Evolutionary conservation across 2,113 vertebrate species (phyloP), one percentile per base, ranked within the genome.

Genomic region (Sterna hirundo): DNA sequence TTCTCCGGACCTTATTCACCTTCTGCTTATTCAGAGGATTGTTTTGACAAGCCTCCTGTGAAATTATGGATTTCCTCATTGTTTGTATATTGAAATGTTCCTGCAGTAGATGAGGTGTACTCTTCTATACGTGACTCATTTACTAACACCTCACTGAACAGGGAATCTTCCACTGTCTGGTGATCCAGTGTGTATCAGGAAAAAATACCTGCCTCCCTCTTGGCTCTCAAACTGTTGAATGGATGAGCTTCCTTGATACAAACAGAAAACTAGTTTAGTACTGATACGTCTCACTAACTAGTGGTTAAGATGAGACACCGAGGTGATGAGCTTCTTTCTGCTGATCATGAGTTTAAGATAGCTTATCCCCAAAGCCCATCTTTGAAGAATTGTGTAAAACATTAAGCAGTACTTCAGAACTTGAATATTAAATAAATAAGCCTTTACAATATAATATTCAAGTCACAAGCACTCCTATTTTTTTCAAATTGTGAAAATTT

Each of bases 1-100:
- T 84, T 18, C 11, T 81, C 5, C 0, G 0, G n/a, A 79, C 8
- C 11, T 61, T 55, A 62, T 40, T 70, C 18, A 69, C 15, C 16
- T 44, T 70, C 46, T 77, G 23, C 14, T 86, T 36, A 62, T 54
- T 85, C 27, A 29, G 47, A 68, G 2, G 8, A 30, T 15, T 83
- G 7, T 58, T 93, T 68, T 55, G 19, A 51, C 44, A 72, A 15
- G 30, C 5, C 3, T 64, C 27, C 15, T 83, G 38, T 82, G 86
- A 68, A 83, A 71, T 58, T 66, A 29, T 19, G 32, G 18, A 55
- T 66, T 87, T 70, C 23, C 4, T 58, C 30, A 9, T 57, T 65
- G 21, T 71, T 77, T 68, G 9, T 69, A 61, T 36, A 47, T 47
- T 65, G 20, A 65, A 69, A 61, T 61, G 4, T 61, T 83, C 14